Percentiles rank a stretch among this genome's conserved stretches.
Evolutionary conservation across 2,888 invertebrate species (phyloP).

Genomic region (Acanthacorydalis orientalis): DNA sequence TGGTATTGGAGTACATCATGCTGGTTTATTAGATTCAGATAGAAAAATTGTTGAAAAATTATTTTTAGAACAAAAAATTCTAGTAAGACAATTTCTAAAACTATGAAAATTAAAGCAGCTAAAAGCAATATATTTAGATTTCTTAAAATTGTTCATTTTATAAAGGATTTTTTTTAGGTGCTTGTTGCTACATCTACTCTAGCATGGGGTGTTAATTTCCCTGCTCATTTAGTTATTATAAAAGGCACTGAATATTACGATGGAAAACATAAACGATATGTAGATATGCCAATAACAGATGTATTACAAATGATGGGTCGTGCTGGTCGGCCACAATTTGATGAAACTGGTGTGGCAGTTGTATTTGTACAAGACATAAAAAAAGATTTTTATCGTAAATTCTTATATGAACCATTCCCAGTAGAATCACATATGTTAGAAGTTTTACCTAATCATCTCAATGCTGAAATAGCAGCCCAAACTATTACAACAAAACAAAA

Average conservation of each 20-base stretch:
- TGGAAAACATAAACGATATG: slow-evolving; percentile 88
- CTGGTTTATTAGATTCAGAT: slow-evolving; percentile 87
- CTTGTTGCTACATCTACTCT: slow-evolving; percentile 92
- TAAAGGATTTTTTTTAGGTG: slow-evolving; percentile 30
- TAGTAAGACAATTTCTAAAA: slow-evolving; percentile 31
- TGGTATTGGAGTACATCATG: slow-evolving; percentile 98
- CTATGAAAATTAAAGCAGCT: no score
- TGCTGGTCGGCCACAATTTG: slow-evolving; percentile 94
- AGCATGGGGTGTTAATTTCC: slow-evolving; percentile 99
- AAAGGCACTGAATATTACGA: slow-evolving; percentile 98
- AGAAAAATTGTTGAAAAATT: slow-evolving; percentile 82
- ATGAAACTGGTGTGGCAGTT: slow-evolving; percentile 77
- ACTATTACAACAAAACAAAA: slow-evolving; percentile 87
- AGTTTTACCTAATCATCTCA: slow-evolving; percentile 90
- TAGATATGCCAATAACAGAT: slow-evolving; percentile 99
- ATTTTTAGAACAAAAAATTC: slow-evolving; percentile 89
- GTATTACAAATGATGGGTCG: slow-evolving; percentile 99
- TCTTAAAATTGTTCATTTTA: no score
- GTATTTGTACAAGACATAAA: slow-evolving; percentile 89
- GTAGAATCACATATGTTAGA: slow-evolving; percentile 89
- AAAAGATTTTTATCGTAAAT: slow-evolving; percentile 98
- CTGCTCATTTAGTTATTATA: slow-evolving; percentile 94
- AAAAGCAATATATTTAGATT: no score
- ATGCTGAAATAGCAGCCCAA: slow-evolving; percentile 92
- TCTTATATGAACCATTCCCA: slow-evolving; percentile 97